phyloP scores from a whole-genome alignment of 2,113 vertebrate species.

The Anseranas semipalmata region DNA sequence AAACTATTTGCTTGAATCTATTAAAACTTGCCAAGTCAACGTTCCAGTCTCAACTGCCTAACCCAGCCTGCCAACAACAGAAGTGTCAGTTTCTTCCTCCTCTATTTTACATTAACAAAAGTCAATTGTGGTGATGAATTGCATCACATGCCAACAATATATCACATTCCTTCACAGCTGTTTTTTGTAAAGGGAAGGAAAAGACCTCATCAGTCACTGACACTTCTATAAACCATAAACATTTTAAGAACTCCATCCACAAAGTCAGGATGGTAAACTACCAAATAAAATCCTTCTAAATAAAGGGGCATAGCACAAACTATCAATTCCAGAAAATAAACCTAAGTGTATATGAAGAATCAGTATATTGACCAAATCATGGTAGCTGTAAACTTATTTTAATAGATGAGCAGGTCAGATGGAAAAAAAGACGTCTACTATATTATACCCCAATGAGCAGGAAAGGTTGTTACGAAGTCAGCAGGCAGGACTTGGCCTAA shows the following conservation, averaged over 20 bases:
- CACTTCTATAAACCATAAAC: background rate
- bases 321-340: background rate
- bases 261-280: background rate
- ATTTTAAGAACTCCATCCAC: background rate
- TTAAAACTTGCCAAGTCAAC: slow-evolving; percentile 61
- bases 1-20: slow-evolving; percentile 29
- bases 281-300: background rate
- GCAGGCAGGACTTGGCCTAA: background rate
- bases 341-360: background rate
- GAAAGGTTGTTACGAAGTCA: background rate
- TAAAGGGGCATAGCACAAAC: background rate
- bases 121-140: slow-evolving; percentile 19
- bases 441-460: background rate
- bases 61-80: background rate
- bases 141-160: background rate
- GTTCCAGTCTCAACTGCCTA: slow-evolving; percentile 6
- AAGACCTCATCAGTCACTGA: background rate
- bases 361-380: background rate
- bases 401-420: background rate
- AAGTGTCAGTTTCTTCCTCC: background rate
- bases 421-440: background rate
- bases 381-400: background rate
- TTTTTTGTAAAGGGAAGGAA: background rate
- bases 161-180: background rate
- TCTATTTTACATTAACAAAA: slow-evolving; percentile 28